Conservation (phyloP, 2,113 vertebrate species). For the Trichechus manatus region DNA sequence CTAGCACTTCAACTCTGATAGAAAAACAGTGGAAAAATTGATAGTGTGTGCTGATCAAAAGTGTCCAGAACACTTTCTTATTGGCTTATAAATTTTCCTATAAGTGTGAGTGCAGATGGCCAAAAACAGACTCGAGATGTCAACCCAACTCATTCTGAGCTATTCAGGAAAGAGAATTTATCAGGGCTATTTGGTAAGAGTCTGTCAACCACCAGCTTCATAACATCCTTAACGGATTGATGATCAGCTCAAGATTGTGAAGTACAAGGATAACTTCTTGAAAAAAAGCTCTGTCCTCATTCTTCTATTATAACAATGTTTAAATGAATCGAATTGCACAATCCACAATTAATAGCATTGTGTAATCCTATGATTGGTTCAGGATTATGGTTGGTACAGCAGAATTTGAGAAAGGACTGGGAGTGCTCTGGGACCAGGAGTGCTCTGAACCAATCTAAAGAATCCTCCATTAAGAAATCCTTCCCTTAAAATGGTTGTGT, state of each 20-base stretch:
- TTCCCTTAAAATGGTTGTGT: neutral
- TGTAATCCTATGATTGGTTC: neutral
- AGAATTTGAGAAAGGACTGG: neutral
- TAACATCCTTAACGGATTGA: neutral
- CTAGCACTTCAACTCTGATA: neutral
- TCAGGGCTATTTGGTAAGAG: neutral
- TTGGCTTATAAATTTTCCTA: neutral
- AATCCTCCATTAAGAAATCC: neutral
- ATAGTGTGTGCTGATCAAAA: neutral
- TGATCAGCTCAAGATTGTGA: neutral
- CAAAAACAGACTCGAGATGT: neutral
- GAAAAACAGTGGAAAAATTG: neutral
- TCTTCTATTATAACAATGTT: neutral
- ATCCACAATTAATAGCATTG: neutral
- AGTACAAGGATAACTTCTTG: neutral
- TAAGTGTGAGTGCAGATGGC: neutral
- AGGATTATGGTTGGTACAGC: neutral
- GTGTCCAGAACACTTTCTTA: neutral
- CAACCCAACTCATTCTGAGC: neutral
- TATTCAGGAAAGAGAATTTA: neutral
- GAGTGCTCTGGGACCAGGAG: neutral
- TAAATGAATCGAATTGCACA: no score
- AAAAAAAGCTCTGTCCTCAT: neutral
- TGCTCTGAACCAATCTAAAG: no score
- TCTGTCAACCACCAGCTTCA: neutral